These are phyloP conservation scores for Pantala flavescens DNA, from an alignment of 1,140 invertebrate species.

Conservation along the genomic window DNA sequence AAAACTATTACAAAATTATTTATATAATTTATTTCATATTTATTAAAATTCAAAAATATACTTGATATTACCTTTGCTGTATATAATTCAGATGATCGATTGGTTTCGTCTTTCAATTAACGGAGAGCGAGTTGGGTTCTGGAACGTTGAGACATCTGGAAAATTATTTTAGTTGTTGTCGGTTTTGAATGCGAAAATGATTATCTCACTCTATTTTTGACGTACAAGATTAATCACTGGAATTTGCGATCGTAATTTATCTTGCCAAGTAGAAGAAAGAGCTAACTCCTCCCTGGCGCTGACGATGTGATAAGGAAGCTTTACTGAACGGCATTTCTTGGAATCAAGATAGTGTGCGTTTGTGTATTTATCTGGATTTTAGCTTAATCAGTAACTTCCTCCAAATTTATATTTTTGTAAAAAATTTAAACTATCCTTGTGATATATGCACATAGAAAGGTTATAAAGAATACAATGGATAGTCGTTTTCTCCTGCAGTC, in stretches of 20 bases:
- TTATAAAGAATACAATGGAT: neutral
- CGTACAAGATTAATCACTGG: no score
- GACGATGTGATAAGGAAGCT: conserved; percentile 1
- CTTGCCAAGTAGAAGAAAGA: no score
- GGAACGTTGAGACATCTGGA: no score
- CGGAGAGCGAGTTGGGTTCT: neutral
- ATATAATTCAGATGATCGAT: neutral
- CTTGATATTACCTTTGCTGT: neutral
- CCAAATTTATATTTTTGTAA: neutral
- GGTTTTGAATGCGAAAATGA: no score
- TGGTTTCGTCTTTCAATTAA: conserved; percentile 1
- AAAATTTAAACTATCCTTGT: neutral
- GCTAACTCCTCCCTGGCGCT: neutral
- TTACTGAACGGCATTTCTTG: neutral
- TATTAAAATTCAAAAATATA: no score
- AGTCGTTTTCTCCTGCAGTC: neutral
- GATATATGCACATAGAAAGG: neutral
- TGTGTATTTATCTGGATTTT: neutral
- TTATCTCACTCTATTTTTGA: no score
- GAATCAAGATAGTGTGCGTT: neutral
- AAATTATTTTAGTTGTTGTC: no score
- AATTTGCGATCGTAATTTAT: no score
- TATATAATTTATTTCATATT: no score
- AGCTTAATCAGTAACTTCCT: neutral
- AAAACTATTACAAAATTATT: no score